Evolutionary conservation across 2,113 vertebrate species (phyloP), one percentile per base, ranked within the genome.

Genomic region (Sinocyclocheilus grahami): DNA sequence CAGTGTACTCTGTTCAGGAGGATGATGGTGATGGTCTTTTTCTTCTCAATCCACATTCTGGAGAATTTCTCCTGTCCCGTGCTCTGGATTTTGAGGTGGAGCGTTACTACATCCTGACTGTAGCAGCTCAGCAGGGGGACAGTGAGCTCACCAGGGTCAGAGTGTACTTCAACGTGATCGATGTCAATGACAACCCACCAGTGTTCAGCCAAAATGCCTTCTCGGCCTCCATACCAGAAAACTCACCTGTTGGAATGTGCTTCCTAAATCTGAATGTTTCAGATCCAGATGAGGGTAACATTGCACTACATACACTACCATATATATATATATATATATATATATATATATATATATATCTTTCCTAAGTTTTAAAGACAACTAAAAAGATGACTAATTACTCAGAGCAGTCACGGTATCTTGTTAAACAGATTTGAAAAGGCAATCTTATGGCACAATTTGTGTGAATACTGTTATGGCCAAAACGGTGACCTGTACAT

Each of bases 171-270:
- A 96, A 90, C 46, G 93, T 95, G 88, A 33, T 93, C 81, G 93
- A 95, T 78, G 92, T 95, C 85, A 95, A 95, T 5, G 95, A 95
- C 90, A 95, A 95, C 87, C 89, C 92, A 20, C 95, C 94, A 9
- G 85, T 92, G 75, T 95, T 95, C 87, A 90, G 89, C 33, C 89
- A 84, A 55, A 89, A 90, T 0, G 27, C 60, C 46, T 91, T 92
- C 60, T 91, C 88, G 63, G 86, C 86, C 1, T 90, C 90, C 1
- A 18, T 95, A 78, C 87, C 77, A 62, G 95, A 95, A 87, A 89
- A 94, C 72, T 22, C 88, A 6, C 62, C n/a, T 9, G 75, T 76
- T 24, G 93, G 93, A 20, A 87, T 90, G 37, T 95, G 94, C 77
- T 92, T 95, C 83, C 83, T 95, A 76, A 78, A 83, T 13, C 88